Percentiles rank a stretch among this genome's conserved stretches.
Evolutionary conservation across 1,140 invertebrate species (phyloP).

Genomic region (Mizuhopecten yessoensis): DNA sequence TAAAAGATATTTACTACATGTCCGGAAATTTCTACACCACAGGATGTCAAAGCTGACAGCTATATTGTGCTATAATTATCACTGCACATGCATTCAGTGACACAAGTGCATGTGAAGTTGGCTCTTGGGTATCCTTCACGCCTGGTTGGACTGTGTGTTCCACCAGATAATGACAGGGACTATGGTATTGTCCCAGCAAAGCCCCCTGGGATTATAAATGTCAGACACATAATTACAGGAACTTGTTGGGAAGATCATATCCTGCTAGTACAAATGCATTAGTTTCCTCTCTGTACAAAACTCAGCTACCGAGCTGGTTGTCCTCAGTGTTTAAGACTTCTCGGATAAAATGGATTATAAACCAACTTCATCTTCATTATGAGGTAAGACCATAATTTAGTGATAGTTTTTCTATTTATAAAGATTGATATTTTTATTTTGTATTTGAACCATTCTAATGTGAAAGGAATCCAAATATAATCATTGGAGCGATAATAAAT

Average conservation of each 20-base stretch:
- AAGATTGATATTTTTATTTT: not conserved
- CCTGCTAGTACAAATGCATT: not conserved
- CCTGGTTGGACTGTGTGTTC: not conserved
- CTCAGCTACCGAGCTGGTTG: not conserved
- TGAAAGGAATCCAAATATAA: not conserved
- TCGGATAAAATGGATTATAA: not conserved
- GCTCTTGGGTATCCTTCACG: conserved; percentile 8
- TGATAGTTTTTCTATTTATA: not conserved
- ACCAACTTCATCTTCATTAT: not conserved
- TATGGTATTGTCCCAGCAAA: not conserved
- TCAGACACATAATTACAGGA: not conserved
- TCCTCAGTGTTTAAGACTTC: not conserved
- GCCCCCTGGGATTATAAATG: not conserved
- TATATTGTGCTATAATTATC: conserved; percentile 21
- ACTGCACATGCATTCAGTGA: not conserved
- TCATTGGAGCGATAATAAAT: not conserved
- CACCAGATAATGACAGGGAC: no score
- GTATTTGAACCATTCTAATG: not conserved
- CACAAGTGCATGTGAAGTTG: not conserved
- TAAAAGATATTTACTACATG: not conserved
- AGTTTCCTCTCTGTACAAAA: not conserved
- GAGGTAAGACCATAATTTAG: not conserved
- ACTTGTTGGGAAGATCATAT: not conserved
- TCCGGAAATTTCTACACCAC: not conserved
- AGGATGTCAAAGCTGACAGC: not conserved